Evolutionary conservation across 1,140 invertebrate genomes (phyloP), one percentile per base, ranked within the genome.

Genomic region (Euwallacea similis): DNA sequence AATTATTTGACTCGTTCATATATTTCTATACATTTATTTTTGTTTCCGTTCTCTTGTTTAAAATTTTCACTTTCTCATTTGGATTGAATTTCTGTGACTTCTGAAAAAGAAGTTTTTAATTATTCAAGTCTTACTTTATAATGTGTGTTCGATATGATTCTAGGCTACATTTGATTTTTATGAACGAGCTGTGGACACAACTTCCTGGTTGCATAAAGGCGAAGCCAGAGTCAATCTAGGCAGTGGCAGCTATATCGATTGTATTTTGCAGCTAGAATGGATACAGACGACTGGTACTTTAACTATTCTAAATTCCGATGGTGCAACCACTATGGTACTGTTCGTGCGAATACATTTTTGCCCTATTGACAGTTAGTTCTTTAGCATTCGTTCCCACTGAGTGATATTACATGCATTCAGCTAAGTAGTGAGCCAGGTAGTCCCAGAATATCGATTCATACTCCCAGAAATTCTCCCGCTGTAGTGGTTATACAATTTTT

Each of bases 221-320:
- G 88, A 92, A 77, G 90, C 90, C 6, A 87, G 90, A 76, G 88
- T 87, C 73, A 87, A 87, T 79, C 84, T 91, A 58, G 86, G 86
- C 78, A 82, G 84, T 41, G 84, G 82, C 47, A 44, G 81, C 4
- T 90, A 88, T 81, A 87, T 91, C 67, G 91, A 93, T 75, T 93
- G 91, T 79, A 84, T 90, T 68, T 81, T 95, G 50, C 92, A 95
- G 80, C 81, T 95, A 62, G 93, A 95, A 83, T 94, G 93, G 89
- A 86, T 90, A 59, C 88, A 87, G 59, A 86, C 81, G 56, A 88
- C 86, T 64, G 92, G 91, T 54, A 93, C 90, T 15, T 82, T 94
- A 16, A 91, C 91, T 42, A 86, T 93, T 65, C 86, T 93, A 59
- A 90, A 91, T 83, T 84, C 88, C 1, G 90, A 91, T 82, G 90